phyloP scores from a whole-genome alignment of 1,140 invertebrate genomes.

The Catajapyx aquilonaris region DNA sequence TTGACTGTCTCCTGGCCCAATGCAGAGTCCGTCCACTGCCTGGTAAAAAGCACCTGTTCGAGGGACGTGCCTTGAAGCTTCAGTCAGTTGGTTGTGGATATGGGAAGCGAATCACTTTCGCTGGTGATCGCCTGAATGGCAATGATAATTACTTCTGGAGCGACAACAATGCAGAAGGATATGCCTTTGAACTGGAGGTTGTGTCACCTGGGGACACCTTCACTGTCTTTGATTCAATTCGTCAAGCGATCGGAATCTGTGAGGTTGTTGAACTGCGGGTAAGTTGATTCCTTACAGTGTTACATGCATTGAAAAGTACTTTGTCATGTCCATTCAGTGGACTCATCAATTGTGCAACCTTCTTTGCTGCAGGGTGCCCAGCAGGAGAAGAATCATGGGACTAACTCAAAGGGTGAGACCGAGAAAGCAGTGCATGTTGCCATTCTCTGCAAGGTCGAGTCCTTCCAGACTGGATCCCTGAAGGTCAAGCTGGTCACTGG shows the following conservation, averaged over 20 bases:
- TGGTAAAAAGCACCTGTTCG: slow-evolving; percentile 29
- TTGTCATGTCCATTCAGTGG: not conserved
- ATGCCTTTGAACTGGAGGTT: slow-evolving; percentile 43
- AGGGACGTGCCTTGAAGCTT: slow-evolving; percentile 36
- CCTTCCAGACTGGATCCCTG: slow-evolving; percentile 33
- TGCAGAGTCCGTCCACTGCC: slow-evolving; percentile 38
- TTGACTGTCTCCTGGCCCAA: not conserved
- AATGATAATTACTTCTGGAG: slow-evolving; percentile 55
- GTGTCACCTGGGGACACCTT: slow-evolving; percentile 46
- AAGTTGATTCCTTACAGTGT: slow-evolving; percentile 15
- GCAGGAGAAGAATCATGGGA: slow-evolving; percentile 22
- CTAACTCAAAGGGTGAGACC: slow-evolving; percentile 21
- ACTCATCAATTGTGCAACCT: not conserved
- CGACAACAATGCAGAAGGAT: slow-evolving; percentile 47
- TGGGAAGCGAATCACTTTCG: slow-evolving; percentile 47
- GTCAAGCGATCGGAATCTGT: slow-evolving; percentile 34
- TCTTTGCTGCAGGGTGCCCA: slow-evolving; percentile 24
- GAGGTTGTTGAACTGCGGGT: slow-evolving; percentile 37
- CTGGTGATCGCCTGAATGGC: slow-evolving; percentile 37
- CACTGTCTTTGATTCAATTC: slow-evolving; percentile 38
- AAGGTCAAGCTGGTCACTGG: slow-evolving; percentile 23
- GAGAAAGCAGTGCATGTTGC: slow-evolving; percentile 39
- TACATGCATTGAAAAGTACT: slow-evolving; percentile 3
- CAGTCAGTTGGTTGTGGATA: slow-evolving; percentile 48
- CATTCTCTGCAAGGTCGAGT: slow-evolving; percentile 39